A percentile compares a stretch with the other conserved stretches of the same genome.
Conservation (phyloP, 1,140 invertebrate species). For the Aphis gossypii region DNA sequence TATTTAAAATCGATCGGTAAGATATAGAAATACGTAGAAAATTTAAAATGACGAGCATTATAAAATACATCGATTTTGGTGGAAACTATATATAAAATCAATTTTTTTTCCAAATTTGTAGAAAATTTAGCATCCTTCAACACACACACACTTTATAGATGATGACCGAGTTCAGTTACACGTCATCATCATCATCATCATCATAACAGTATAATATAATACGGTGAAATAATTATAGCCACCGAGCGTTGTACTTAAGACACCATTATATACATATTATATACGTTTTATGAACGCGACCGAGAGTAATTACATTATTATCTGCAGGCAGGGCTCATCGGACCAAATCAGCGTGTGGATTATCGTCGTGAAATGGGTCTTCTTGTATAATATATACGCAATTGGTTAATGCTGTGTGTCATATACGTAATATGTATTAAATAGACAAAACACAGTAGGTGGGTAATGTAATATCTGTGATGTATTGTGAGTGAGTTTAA, state of each 20-base stretch:
- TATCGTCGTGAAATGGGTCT: neutral
- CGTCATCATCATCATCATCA: neutral
- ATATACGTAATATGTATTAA: neutral
- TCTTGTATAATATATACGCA: neutral
- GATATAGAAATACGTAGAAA: neutral
- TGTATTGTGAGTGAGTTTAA: neutral
- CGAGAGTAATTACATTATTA: conserved; percentile 12
- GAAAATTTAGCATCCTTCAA: neutral
- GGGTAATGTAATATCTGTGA: neutral
- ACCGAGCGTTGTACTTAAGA: neutral
- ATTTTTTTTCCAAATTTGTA: neutral
- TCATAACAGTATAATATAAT: conserved; percentile 19
- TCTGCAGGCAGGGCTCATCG: neutral
- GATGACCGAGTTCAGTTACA: neutral
- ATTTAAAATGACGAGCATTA: neutral
- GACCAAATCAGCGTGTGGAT: neutral
- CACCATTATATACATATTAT: neutral
- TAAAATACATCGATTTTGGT: neutral
- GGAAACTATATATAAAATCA: neutral
- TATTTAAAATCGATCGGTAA: neutral
- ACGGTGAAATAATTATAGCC: neutral
- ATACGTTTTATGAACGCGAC: neutral
- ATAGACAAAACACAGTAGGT: neutral
- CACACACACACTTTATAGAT: neutral
- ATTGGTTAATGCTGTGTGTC: neutral